Base-by-base conservation (phyloP, 53 echinoderm and acorn worm species). In the Luidia sarsii region DNA sequence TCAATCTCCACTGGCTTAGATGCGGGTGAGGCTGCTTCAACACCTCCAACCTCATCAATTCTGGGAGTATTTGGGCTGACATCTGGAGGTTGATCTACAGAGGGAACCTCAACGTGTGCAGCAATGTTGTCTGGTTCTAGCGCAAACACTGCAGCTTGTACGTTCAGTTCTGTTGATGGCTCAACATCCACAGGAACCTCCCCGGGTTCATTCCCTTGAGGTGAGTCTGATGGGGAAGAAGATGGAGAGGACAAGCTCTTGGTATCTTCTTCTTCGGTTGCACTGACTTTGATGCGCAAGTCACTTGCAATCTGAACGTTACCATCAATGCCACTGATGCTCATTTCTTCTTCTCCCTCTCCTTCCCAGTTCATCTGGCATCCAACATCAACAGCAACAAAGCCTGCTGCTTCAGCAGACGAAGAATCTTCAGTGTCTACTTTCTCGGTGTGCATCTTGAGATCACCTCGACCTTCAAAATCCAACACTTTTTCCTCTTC, bases 331-430 rank as follows among this genome's bases (percentile, higher is more conserved):
- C 53, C 71, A 51, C 21, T 23, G 30, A 30, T 20, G 3, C 11
- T 16, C 68, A 45, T 48, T 25, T 39, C 39, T 27, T 57, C 20
- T 27, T 57, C 10, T 15, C 22, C 75, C 28, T 27, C 77, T 60
- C 39, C 57, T 43, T 60, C 77, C 59, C 41, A 77, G 14, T 59
- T n/a, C 77, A 77, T 59, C 77, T 77, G 77, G 29, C 77, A 77
- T 31, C 77, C 77, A 4, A 77, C 77, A 77, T 77, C 61, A 30
- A 77, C 59, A 60, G 59, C 60, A 59, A 35, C 56, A 54, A 37
- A 56, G 21, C 6, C 41, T 24, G 22, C 2, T 33, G 18, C 67
- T 20, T 72, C 50, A 16, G 37, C 39, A 8, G 52, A 38, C 37
- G 22, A 33, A 18, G 13, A 38, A 34, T 21, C 29, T n/a, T 19